A percentile compares a stretch with the other conserved stretches of the same genome.
These are phyloP conservation scores for Geotrypetes seraphini DNA, from an alignment of 2,797 vertebrate species.

Conservation along the genomic window DNA sequence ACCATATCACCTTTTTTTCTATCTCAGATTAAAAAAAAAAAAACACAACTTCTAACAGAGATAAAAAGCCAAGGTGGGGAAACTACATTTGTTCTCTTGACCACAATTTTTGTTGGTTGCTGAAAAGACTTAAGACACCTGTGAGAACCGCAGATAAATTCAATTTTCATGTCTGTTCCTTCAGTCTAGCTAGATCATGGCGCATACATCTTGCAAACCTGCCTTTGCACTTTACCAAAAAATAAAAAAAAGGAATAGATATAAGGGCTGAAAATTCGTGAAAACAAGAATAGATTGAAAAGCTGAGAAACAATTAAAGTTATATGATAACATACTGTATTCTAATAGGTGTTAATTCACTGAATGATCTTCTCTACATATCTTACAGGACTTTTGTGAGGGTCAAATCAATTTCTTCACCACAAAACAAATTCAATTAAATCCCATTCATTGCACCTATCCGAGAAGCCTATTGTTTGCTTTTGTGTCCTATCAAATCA, in stretches of 20 bases:
- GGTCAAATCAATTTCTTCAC: constrained; percentile 65
- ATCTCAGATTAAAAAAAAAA: no score
- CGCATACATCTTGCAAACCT: no score
- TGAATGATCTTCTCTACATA: constrained; percentile 49
- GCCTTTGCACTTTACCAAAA: no score
- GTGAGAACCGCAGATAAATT: no score
- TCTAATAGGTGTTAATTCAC: constrained; percentile 55
- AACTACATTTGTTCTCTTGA: no score
- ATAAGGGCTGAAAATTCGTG: constrained; percentile 56
- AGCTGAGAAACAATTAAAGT: constrained; percentile 52
- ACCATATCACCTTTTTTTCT: no score
- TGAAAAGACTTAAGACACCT: no score
- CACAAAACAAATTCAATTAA: constrained; percentile 60
- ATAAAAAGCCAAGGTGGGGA: no score
- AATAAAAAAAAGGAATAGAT: constrained; percentile 33
- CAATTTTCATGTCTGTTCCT: no score
- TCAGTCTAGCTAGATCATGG: no score
- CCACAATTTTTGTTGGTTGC: no score
- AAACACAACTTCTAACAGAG: no score
- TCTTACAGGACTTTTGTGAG: constrained; percentile 34
- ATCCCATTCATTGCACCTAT: constrained; percentile 61
- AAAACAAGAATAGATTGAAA: constrained; percentile 65
- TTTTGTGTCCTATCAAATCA: constrained; percentile 70
- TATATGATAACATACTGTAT: constrained; percentile 46
- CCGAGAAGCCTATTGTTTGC: constrained; percentile 58